Percentiles rank a stretch among this genome's conserved stretches.
These are phyloP conservation scores for Diabrotica undecimpunctata DNA, from an alignment of 1,140 invertebrate species.

Conservation along the genomic window DNA sequence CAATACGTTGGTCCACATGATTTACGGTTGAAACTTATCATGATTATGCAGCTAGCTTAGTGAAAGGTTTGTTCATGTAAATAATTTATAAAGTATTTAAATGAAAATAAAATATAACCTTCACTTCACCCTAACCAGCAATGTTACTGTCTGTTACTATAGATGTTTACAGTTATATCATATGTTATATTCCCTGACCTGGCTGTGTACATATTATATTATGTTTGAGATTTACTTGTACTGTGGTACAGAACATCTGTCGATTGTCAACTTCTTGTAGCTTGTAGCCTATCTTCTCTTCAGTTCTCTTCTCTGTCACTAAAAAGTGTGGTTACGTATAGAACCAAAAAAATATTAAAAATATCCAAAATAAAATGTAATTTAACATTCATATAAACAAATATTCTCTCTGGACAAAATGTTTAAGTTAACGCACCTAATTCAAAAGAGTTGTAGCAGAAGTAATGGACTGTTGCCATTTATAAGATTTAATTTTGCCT, in stretches of 20 bases:
- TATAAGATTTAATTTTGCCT: constrained; percentile 5
- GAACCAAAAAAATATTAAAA: neutral
- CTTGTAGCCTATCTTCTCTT: neutral
- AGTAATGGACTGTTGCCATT: neutral
- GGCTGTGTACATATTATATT: no score
- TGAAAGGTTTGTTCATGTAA: neutral
- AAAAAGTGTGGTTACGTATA: neutral
- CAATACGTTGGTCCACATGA: constrained; percentile 24
- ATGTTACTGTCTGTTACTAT: no score
- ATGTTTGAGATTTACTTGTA: no score
- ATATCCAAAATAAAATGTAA: neutral
- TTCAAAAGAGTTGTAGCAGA: neutral
- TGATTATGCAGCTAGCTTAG: neutral
- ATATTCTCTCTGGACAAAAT: neutral
- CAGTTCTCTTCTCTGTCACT: neutral
- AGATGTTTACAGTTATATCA: no score
- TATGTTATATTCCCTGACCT: no score
- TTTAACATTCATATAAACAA: neutral
- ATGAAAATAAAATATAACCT: no score
- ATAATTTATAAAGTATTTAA: no score
- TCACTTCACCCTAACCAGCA: no score
- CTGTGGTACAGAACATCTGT: no score
- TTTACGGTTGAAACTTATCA: neutral
- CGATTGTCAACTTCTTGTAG: no score
- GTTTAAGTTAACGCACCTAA: neutral